phyloP scores from a whole-genome alignment of 2,113 vertebrate genomes.

The Podarcis muralis region DNA sequence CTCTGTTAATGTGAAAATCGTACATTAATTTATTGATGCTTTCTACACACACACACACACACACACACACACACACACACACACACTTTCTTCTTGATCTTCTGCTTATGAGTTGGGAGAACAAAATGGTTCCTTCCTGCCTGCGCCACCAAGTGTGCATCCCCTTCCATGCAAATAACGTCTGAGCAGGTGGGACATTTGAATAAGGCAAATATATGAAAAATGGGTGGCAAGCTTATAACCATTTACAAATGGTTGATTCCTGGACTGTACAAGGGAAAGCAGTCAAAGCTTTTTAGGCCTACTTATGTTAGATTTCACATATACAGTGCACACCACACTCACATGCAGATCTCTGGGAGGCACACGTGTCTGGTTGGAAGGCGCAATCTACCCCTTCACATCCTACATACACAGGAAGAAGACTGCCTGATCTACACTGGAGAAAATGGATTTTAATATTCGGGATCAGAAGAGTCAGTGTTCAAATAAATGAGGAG shows the following conservation, averaged over 20 bases:
- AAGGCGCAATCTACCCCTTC: neutral
- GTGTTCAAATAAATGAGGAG: neutral
- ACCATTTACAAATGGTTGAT: neutral
- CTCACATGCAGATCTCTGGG: neutral
- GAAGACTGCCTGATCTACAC: too few species aligned
- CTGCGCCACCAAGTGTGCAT: neutral
- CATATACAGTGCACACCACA: too few species aligned
- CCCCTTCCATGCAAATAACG: too few species aligned
- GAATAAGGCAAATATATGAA: neutral
- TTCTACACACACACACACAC: neutral
- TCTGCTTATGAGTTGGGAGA: neutral
- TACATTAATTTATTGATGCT: constrained; percentile 20
- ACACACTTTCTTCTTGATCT: neutral
- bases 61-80: too few species aligned
- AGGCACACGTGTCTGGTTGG: neutral
- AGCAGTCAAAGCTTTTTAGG: too few species aligned
- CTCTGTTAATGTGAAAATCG: constrained; percentile 11
- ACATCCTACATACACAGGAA: neutral
- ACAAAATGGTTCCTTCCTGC: neutral
- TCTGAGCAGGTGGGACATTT: neutral
- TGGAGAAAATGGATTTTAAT: neutral
- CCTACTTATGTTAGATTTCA: too few species aligned
- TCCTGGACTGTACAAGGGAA: neutral
- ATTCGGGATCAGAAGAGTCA: neutral
- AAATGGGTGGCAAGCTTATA: neutral